Conservation (phyloP, 2,797 vertebrate species). For the Rhodeus uyekii region DNA sequence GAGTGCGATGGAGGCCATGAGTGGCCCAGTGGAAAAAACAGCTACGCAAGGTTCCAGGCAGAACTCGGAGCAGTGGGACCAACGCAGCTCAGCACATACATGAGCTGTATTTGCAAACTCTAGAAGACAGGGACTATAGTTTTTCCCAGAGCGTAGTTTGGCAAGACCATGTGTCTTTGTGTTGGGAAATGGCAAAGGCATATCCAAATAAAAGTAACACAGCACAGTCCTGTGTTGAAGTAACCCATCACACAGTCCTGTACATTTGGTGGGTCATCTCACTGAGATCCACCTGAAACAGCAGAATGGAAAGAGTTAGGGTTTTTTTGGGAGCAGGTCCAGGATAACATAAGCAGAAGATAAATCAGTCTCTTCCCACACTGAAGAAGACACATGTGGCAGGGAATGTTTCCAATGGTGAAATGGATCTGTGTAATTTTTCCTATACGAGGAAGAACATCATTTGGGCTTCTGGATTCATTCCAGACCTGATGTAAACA, state of each 20-base stretch:
- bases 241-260: slow-evolving; percentile 45
- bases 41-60: neutral
- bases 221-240: no score
- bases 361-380: slow-evolving; percentile 45
- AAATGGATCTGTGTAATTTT: slow-evolving; percentile 36
- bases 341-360: slow-evolving; percentile 47
- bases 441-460: slow-evolving; percentile 31
- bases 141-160: neutral
- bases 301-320: slow-evolving; percentile 45
- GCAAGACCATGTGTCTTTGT: slow-evolving; percentile 14
- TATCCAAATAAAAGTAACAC: slow-evolving; percentile 10
- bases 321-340: slow-evolving; percentile 45
- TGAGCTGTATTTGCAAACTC: slow-evolving; percentile 16
- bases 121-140: neutral
- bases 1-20: slow-evolving; percentile 9
- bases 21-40: neutral
- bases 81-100: neutral
- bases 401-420: slow-evolving; percentile 34
- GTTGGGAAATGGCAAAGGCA: slow-evolving; percentile 10
- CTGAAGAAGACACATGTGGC: slow-evolving; percentile 38
- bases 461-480: slow-evolving; percentile 27
- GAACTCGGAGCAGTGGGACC: neutral
- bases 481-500: slow-evolving; percentile 45
- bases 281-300: slow-evolving; percentile 45
- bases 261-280: slow-evolving; percentile 25